Conservation (phyloP, 2,888 invertebrate genomes). For the Crossocerus cetratus region DNA sequence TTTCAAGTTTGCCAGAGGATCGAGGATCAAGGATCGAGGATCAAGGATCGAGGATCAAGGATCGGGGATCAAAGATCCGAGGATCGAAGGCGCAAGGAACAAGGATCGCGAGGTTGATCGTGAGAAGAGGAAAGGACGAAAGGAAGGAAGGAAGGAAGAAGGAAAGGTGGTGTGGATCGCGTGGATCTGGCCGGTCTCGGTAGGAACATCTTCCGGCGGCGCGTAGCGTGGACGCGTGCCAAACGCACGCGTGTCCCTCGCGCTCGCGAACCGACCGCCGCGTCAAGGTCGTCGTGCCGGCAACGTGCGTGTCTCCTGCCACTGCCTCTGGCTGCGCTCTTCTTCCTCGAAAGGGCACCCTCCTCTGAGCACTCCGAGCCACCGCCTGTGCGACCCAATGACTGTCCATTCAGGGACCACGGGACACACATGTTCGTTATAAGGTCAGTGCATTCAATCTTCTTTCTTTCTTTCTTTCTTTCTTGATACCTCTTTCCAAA, state of each 20-base stretch:
- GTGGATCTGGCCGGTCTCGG: conserved; percentile 21
- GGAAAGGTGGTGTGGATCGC: conserved; percentile 20
- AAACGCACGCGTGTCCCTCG: conserved; percentile 49
- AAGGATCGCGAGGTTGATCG: background rate
- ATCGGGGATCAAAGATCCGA: background rate
- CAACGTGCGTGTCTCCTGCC: conserved; percentile 54
- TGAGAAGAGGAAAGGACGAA: background rate
- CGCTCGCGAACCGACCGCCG: conserved; percentile 30
- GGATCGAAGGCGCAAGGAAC: too few relatives aligned
- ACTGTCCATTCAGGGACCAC: conserved; percentile 76
- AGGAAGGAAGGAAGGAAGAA: too few relatives aligned
- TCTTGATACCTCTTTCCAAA: conserved; percentile 1
- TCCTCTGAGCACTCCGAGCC: conserved; percentile 54
- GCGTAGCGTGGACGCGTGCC: conserved; percentile 54
- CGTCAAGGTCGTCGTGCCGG: conserved; percentile 48
- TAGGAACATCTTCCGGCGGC: conserved; percentile 53
- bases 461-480: conserved; percentile 20
- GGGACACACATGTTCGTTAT: conserved; percentile 77
- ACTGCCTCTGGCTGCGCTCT: conserved; percentile 38
- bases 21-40: background rate
- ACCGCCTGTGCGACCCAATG: conserved; percentile 73
- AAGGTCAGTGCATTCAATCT: conserved; percentile 68
- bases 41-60: background rate
- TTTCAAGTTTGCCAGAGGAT: too few relatives aligned
- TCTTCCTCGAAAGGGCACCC: conserved; percentile 39